Evolutionary conservation across 2,797 vertebrate species (phyloP).

Genomic region (Furcifer pardalis): DNA sequence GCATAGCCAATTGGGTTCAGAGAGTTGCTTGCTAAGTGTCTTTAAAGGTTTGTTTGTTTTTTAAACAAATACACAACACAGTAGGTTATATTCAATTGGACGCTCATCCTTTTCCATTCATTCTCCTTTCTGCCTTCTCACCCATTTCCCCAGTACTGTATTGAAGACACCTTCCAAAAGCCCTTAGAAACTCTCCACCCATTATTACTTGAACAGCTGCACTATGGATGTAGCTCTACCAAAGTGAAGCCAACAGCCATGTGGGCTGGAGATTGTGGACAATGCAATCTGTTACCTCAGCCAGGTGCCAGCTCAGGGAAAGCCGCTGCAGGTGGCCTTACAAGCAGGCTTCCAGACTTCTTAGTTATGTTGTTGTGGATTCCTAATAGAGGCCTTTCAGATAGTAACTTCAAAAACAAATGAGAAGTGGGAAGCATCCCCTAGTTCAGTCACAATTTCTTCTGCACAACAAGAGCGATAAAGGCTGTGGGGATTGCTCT

Average conservation of each 20-base stretch:
- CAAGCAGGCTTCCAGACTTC: background rate
- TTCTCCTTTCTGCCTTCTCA: no score
- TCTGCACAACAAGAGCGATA: slow-evolving; percentile 13
- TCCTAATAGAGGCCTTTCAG: background rate
- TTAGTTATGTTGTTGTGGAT: background rate
- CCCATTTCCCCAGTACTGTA: no score
- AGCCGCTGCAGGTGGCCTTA: background rate
- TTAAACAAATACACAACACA: no score
- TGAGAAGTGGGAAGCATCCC: background rate
- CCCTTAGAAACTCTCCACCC: no score
- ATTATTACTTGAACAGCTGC: no score
- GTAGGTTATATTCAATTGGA: no score
- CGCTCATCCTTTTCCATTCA: no score
- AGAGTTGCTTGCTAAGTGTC: no score
- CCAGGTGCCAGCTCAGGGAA: background rate
- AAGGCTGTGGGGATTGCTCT: slow-evolving; percentile 16
- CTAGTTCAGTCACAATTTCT: background rate
- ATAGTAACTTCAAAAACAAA: background rate
- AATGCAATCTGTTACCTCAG: background rate
- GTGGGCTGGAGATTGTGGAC: background rate
- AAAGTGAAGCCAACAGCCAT: background rate
- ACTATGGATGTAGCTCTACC: no score
- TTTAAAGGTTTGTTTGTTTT: no score
- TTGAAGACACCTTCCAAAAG: no score
- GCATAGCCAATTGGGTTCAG: no score